These are phyloP conservation scores for Perca flavescens DNA, from an alignment of 2,113 vertebrate species.

Conservation along the genomic window DNA sequence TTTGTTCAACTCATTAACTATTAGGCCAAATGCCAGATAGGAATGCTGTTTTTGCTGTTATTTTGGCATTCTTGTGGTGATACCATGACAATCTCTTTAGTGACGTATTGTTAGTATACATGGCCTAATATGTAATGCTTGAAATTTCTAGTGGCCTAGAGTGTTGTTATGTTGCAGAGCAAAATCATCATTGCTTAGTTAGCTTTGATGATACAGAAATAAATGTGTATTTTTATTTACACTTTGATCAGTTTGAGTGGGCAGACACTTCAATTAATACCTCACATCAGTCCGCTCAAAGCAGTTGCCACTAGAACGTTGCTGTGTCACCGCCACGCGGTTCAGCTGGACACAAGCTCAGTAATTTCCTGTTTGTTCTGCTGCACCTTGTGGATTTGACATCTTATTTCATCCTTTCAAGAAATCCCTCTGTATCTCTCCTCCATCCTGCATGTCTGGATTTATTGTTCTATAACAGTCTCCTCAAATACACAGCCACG, in stretches of 20 bases:
- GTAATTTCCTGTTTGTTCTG: conserved; percentile 45
- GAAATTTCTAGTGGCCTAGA: conserved; percentile 10
- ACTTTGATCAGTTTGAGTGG: conserved; percentile 17
- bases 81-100: background rate
- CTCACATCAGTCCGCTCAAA: conserved; percentile 15
- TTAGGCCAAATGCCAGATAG: conserved; percentile 25
- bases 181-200: conserved; percentile 10
- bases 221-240: background rate
- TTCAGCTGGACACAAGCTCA: conserved; percentile 37
- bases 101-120: conserved; percentile 6
- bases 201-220: conserved; percentile 12
- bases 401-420: conserved; percentile 25
- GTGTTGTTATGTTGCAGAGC: conserved; percentile 1
- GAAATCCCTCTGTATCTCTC: background rate
- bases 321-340: conserved; percentile 5
- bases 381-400: conserved; percentile 39
- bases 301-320: background rate
- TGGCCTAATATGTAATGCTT: conserved; percentile 34
- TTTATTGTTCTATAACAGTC: conserved; percentile 49
- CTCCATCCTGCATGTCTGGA: background rate
- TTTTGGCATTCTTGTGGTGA: conserved; percentile 25
- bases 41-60: conserved; percentile 11
- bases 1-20: background rate
- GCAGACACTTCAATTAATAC: background rate
- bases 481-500: conserved; percentile 32